Percentiles rank a stretch among this genome's conserved stretches.
Conservation (phyloP, 2,113 vertebrate genomes). For the Lucifuga dentata region DNA sequence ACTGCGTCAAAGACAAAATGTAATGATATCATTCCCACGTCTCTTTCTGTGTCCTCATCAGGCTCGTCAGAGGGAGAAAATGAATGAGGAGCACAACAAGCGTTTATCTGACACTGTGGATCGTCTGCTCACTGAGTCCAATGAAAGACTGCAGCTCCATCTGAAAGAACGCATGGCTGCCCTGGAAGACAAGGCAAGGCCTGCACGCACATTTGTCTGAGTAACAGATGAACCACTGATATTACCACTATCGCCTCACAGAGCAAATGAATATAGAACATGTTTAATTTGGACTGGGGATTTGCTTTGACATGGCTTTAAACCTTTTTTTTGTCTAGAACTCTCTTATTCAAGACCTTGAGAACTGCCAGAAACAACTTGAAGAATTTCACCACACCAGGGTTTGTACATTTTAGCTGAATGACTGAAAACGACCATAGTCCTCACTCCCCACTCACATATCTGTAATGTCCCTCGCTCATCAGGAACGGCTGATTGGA, state of each 20-base stretch:
- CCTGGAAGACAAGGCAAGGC: constrained; percentile 90
- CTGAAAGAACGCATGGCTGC: constrained; percentile 97
- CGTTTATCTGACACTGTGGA: constrained; percentile 95
- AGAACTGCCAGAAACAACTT: constrained; percentile 94
- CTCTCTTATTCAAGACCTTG: constrained; percentile 92
- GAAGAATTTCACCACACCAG: constrained; percentile 94
- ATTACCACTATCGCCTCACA: constrained; percentile 17
- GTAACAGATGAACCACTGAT: neutral
- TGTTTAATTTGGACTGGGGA: neutral
- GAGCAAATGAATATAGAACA: constrained; percentile 12
- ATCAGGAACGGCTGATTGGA: constrained; percentile 91
- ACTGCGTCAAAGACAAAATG: constrained; percentile 52
- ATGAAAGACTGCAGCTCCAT: constrained; percentile 95
- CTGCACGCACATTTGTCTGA: constrained; percentile 16
- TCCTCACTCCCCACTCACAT: neutral
- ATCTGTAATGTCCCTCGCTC: neutral
- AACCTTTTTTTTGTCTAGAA: constrained; percentile 81
- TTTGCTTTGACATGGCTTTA: constrained; percentile 13
- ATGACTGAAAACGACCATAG: neutral
- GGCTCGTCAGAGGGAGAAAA: constrained; percentile 98
- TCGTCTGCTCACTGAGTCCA: constrained; percentile 94
- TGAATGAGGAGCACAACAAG: constrained; percentile 98
- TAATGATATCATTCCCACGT: constrained; percentile 27
- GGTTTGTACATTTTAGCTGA: constrained; percentile 75
- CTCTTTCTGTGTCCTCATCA: constrained; percentile 59